Base-by-base conservation (phyloP, 2,888 invertebrate genomes). In the Harpalus rubripes region DNA sequence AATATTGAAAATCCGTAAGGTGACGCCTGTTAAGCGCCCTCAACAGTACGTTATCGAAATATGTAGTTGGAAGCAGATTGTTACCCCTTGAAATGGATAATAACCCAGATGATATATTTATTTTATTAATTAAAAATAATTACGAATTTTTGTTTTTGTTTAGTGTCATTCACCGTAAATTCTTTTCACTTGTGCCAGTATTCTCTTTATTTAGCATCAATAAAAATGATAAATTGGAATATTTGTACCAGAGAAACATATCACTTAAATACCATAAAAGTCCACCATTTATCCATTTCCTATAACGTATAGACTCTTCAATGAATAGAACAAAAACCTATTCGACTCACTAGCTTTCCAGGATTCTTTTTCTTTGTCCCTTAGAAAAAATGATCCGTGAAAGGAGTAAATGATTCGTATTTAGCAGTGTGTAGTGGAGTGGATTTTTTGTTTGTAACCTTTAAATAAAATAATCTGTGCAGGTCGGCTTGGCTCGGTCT, bases 381-480 rank as follows among this genome's bases (percentile, higher is more conserved):
- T 26, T 10, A 68, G 6, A 74, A 74, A 18, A 44, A 44, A 44
- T 16, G 39, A 12, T 68, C 16, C 1, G 6, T 15, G 68, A 39
- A 68, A 32, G 32, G 16, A 41, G 15, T 32, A 39, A 68, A 68
- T 39, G 39, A 65, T 22, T 18, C 59, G 32, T 32, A 32, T 32
- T 32, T 32, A 32, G 32, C 32, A 32, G 32, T 5, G 32, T 32
- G 32, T 52, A 52, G 44, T 52, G 44, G 44, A 5, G 44, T 74
- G 39, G n/a, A 74, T 74, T 74, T n/a, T 44, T 52, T 52, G 44
- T 52, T 52, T 52, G 44, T 52, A 74, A 16, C 41, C 41, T 74
- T 74, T 68, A 80, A 80, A 80, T 80, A 59, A 41, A 80, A 63
- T 59, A 63, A 63, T 63, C 63, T 61, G n/a, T 41, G 72, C 72